A percentile compares a stretch with the other conserved stretches of the same genome.
Evolutionary conservation across 2,888 invertebrate genomes (phyloP).

Genomic region (Drosophila flavopinicola): DNA sequence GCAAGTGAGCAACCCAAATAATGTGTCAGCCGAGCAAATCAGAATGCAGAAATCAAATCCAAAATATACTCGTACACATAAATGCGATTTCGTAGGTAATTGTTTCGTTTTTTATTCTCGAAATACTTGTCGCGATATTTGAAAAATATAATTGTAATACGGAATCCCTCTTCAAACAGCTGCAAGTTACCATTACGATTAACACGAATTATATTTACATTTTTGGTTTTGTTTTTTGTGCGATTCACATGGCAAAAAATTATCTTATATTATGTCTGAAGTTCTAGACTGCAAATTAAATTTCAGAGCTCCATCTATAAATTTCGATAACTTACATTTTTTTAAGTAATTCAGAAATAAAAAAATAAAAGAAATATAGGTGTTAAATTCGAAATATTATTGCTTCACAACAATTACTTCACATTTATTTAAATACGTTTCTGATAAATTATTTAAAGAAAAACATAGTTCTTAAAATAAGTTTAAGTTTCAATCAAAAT

Average conservation of each 20-base stretch:
- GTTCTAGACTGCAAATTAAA: background rate
- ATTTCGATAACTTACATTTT: background rate
- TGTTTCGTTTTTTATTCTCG: slow-evolving; percentile 27
- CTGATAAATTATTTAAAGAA: no score
- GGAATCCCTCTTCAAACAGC: slow-evolving; percentile 7
- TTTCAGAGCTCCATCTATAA: background rate
- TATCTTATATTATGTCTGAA: background rate
- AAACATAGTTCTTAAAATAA: no score
- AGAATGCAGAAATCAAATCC: slow-evolving; percentile 53
- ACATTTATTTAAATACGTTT: no score
- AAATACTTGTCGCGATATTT: slow-evolving; percentile 2
- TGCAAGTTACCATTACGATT: slow-evolving; percentile 25
- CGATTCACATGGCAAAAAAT: slow-evolving; percentile 13
- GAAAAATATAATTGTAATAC: background rate
- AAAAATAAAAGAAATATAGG: background rate
- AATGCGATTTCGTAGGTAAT: slow-evolving; percentile 65
- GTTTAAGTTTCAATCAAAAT: no score
- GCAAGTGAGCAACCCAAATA: slow-evolving; percentile 43
- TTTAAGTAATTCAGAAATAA: background rate
- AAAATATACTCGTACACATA: slow-evolving; percentile 40
- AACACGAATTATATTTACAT: slow-evolving; percentile 14
- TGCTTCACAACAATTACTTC: no score
- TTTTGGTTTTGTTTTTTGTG: slow-evolving; percentile 12
- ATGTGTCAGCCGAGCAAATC: slow-evolving; percentile 67
- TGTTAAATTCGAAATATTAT: no score